Conservation (phyloP, 2,888 invertebrate genomes). For the Cheilosia vulpina region DNA sequence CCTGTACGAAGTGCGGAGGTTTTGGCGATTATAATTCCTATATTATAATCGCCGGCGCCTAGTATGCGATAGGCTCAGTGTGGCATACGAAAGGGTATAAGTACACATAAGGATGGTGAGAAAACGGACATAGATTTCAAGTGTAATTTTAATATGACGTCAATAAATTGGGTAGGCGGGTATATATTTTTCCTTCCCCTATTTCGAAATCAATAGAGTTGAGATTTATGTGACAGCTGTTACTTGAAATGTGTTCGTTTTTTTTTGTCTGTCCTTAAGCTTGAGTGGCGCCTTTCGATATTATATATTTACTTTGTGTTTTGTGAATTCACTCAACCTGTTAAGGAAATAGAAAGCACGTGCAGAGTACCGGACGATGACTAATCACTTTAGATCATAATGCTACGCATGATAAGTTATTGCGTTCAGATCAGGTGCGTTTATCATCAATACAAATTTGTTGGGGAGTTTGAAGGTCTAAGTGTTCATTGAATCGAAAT, state of each 20-base stretch:
- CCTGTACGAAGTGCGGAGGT: background rate
- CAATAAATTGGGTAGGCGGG: constrained; percentile 24
- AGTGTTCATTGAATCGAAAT: too few relatives aligned
- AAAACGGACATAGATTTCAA: constrained; percentile 53
- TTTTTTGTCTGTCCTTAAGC: background rate
- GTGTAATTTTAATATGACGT: constrained; percentile 49
- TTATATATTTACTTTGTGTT: background rate
- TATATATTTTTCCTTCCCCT: background rate
- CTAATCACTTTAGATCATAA: constrained; percentile 25
- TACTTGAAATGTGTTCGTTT: background rate
- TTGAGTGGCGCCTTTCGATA: background rate
- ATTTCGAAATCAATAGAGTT: constrained; percentile 17
- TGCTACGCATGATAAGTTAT: constrained; percentile 14
- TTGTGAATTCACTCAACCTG: background rate
- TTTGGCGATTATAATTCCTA: constrained; percentile 18
- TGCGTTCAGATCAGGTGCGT: background rate
- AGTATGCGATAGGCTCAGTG: background rate
- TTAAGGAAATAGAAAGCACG: background rate
- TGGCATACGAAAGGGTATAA: constrained; percentile 1
- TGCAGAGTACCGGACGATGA: constrained; percentile 19
- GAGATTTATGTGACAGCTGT: background rate
- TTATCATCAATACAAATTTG: too few relatives aligned
- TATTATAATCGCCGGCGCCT: constrained; percentile 19
- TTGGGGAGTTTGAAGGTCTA: too few relatives aligned
- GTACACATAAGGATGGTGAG: background rate